Conservation (phyloP, 2,797 vertebrate genomes). For the Dermochelys coriacea region DNA sequence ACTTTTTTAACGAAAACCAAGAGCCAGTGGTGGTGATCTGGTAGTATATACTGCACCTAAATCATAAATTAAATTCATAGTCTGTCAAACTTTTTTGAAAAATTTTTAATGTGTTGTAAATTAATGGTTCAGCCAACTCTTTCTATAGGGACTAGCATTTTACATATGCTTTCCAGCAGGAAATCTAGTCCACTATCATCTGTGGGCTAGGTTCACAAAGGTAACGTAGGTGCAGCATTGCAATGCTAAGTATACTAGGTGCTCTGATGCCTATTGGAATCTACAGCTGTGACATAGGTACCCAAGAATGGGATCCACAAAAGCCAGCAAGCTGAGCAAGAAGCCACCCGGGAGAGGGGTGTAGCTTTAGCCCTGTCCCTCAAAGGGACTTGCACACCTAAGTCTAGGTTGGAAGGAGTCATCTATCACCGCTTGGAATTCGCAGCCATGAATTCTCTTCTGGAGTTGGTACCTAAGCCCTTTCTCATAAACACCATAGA, state of each 20-base stretch:
- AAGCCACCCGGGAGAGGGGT: too few relatives aligned
- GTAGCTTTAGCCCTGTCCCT: too few relatives aligned
- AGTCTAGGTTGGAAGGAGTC: too few relatives aligned
- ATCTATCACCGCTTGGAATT: too few relatives aligned
- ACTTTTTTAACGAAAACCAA: background rate
- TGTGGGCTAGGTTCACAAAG: background rate
- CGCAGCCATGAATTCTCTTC: too few relatives aligned
- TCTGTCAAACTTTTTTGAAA: background rate
- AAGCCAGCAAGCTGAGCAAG: too few relatives aligned
- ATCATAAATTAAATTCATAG: background rate
- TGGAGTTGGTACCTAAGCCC: too few relatives aligned
- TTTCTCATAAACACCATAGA: too few relatives aligned
- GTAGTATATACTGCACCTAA: background rate
- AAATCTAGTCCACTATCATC: background rate
- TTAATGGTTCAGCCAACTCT: background rate
- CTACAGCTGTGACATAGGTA: background rate
- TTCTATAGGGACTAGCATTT: background rate
- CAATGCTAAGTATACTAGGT: background rate
- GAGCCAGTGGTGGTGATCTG: background rate
- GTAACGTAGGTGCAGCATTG: background rate
- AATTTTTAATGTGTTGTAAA: background rate
- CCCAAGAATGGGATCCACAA: background rate
- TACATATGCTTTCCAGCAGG: background rate
- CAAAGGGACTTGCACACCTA: too few relatives aligned
- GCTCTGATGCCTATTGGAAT: background rate